Percentiles rank a stretch among this genome's conserved stretches.
These are phyloP conservation scores for Saccopteryx leptura DNA, from an alignment of 2,113 vertebrate species.

Conservation along the genomic window DNA sequence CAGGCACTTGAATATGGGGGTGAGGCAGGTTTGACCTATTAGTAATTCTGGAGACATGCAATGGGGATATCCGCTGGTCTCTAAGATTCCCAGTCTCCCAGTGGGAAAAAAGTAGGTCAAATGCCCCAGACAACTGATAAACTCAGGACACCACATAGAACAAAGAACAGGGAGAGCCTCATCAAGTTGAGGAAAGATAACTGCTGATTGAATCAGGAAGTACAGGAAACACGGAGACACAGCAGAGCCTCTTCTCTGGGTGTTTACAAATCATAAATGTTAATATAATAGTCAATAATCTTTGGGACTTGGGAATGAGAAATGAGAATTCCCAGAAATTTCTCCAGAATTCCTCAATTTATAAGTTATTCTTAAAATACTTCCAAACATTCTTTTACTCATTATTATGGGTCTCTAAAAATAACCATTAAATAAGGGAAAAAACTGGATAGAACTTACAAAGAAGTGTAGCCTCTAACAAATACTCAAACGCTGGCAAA, in stretches of 20 bases:
- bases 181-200: not conserved
- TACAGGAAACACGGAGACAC: not conserved
- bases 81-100: not conserved
- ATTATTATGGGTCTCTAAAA: not conserved
- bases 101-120: not conserved
- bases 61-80: not conserved
- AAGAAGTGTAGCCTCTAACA: conserved; percentile 3
- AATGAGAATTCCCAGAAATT: conserved; percentile 29
- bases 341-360: conserved; percentile 27
- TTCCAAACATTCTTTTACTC: conserved; percentile 43
- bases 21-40: not conserved
- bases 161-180: not conserved
- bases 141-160: not conserved
- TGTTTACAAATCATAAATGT: not conserved
- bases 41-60: conserved; percentile 12
- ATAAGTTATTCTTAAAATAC: conserved; percentile 22
- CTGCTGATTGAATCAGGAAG: not conserved
- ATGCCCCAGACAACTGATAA: not conserved
- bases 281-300: not conserved
- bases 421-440: not conserved
- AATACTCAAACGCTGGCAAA: conserved; percentile 51
- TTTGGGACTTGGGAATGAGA: not conserved
- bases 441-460: conserved; percentile 21
- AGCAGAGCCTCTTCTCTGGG: not conserved
- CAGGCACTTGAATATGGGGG: not conserved